phyloP scores from a whole-genome alignment of 2,113 vertebrate genomes.

The Platysteira castanea region DNA sequence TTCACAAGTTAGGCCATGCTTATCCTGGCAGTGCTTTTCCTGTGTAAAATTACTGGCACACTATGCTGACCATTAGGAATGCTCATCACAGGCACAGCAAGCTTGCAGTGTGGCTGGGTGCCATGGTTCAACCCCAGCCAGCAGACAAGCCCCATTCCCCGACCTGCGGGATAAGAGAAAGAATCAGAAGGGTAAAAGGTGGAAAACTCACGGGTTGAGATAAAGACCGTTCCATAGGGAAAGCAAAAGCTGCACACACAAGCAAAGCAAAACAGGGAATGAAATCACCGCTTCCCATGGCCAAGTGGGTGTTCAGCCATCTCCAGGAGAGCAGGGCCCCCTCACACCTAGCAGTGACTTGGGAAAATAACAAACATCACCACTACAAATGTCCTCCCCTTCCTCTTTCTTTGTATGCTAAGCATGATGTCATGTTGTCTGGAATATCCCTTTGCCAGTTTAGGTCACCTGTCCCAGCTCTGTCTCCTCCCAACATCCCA shows the following conservation, averaged over 20 bases:
- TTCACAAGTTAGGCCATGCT: not conserved
- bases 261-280: not conserved
- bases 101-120: not conserved
- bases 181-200: not conserved
- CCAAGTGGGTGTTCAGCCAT: not conserved
- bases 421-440: not conserved
- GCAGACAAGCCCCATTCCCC: not conserved
- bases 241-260: not conserved
- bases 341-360: rapidly evolving
- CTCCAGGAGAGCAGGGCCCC: not conserved
- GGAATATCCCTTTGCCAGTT: not conserved
- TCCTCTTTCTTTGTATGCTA: not conserved
- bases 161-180: rapidly evolving
- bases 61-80: not conserved
- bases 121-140: not conserved
- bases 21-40: not conserved
- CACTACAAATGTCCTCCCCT: not conserved
- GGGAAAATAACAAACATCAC: not conserved
- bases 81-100: rapidly evolving
- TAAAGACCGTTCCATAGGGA: not conserved
- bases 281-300: not conserved
- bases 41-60: not conserved
- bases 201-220: not conserved
- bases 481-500: not conserved
- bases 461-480: not conserved